Base-by-base conservation (phyloP, 1,140 invertebrate species). In the Hesperophylax magnus region DNA sequence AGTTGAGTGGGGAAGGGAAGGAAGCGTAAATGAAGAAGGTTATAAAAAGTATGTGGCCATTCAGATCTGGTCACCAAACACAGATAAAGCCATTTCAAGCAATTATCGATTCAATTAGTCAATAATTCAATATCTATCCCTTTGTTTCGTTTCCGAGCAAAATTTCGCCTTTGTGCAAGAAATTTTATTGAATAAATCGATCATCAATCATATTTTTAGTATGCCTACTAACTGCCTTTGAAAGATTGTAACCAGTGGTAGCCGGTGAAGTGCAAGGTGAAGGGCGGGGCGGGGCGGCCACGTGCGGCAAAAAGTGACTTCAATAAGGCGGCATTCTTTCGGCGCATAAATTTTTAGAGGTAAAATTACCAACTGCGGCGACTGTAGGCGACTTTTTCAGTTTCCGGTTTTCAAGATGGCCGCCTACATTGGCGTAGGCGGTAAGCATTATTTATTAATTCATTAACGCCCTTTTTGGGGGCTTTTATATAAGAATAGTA, bases 301-400 rank as follows among this genome's bases (percentile, higher is more conserved):
- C 65, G 65, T 31, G 65, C 65, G 65, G 31, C 65, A 69, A 69
- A 69, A 69, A 69, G 65, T 69, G 65, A 27, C 34, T 69, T 39
- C 65, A 39, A 69, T 69, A 18, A n/a, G 65, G 65, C 65, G 65
- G 65, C 65, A 69, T 69, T 69, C 65, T 69, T 69, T 69, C 65
- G 65, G 65, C 65, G 58, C 58, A 61, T 61, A 61, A 5, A 61
- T n/a, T 18, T 18, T 39, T 18, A 20, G 9, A 61, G 58, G 58
- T 24, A 24, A 61, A 61, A 20, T 61, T 61, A 61, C 58, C 34
- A 18, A 20, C 58, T 4, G 20, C 58, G 24, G 58, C 24, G 27
- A 31, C 65, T 31, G 65, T 1, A 39, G 34, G 34, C 31, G 34
- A 34, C 65, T 69, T 69, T 69, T 69, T 69, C 65, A 69, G 65